phyloP scores from a whole-genome alignment of 2,113 vertebrate genomes.

The Brachypteracias leptosomus region DNA sequence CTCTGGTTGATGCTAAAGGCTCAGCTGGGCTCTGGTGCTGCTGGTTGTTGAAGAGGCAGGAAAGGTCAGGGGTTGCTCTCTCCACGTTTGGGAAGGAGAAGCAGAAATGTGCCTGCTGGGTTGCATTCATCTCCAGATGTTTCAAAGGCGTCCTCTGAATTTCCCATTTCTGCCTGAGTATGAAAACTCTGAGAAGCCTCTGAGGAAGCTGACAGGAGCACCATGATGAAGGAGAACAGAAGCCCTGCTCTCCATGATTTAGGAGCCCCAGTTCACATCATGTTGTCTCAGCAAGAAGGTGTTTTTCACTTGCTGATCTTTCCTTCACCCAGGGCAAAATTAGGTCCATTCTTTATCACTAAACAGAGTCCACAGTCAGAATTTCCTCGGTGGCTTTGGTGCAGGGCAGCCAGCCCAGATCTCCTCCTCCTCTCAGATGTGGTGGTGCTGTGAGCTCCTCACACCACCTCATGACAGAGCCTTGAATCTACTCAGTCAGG shows the following conservation, averaged over 20 bases:
- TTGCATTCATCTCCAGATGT: background rate
- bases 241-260: background rate
- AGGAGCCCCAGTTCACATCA: background rate
- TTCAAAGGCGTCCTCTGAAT: background rate
- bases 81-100: background rate
- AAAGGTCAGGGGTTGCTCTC: background rate
- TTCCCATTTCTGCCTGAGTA: background rate
- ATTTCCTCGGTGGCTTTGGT: background rate
- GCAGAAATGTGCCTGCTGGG: background rate
- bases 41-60: background rate
- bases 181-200: background rate
- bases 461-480: fast-evolving
- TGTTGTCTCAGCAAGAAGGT: background rate
- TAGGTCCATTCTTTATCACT: background rate
- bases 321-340: background rate
- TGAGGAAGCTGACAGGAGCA: background rate
- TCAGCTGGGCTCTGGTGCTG: background rate
- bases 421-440: background rate
- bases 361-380: background rate
- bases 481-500: background rate
- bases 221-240: background rate
- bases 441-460: background rate
- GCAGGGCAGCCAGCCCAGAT: background rate
- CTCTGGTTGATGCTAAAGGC: background rate
- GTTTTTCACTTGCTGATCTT: background rate